These are phyloP conservation scores for Ypsolopha sequella DNA, from an alignment of 2,888 invertebrate genomes.

Conservation along the genomic window DNA sequence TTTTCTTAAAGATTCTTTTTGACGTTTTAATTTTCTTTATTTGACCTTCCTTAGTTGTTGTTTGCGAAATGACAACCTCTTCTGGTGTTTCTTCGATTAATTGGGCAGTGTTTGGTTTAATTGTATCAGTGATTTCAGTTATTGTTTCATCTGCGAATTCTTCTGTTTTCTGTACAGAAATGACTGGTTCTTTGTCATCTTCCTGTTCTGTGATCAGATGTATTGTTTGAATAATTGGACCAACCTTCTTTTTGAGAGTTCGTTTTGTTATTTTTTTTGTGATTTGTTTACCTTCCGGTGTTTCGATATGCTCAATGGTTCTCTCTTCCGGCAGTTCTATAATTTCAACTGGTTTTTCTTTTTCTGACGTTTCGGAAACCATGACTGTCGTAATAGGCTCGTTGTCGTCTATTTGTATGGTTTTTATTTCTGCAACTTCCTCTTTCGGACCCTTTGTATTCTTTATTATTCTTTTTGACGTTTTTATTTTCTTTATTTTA, in stretches of 20 bases:
- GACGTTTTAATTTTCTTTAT: constrained; percentile 1
- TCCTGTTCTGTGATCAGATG: neutral
- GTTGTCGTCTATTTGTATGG: constrained; percentile 45
- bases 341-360: constrained; percentile 15
- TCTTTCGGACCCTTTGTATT: constrained; percentile 46
- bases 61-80: constrained; percentile 3
- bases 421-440: constrained; percentile 54
- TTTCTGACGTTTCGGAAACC: constrained; percentile 26
- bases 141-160: constrained; percentile 13
- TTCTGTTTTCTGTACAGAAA: constrained; percentile 21
- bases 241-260: constrained; percentile 42
- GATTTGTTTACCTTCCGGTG: constrained; percentile 9
- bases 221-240: constrained; percentile 17
- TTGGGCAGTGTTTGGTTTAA: constrained; percentile 8
- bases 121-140: constrained; percentile 9
- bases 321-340: constrained; percentile 24
- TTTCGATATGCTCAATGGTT: constrained; percentile 4
- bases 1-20: constrained; percentile 22
- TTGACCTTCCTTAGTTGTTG: constrained; percentile 5
- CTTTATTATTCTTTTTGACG: constrained; percentile 52
- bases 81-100: constrained; percentile 11
- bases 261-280: too few relatives aligned
- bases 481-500: constrained; percentile 31
- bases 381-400: constrained; percentile 30
- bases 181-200: constrained; percentile 22